Conservation (phyloP, 2,888 invertebrate species). For the Polydrusus cervinus region DNA sequence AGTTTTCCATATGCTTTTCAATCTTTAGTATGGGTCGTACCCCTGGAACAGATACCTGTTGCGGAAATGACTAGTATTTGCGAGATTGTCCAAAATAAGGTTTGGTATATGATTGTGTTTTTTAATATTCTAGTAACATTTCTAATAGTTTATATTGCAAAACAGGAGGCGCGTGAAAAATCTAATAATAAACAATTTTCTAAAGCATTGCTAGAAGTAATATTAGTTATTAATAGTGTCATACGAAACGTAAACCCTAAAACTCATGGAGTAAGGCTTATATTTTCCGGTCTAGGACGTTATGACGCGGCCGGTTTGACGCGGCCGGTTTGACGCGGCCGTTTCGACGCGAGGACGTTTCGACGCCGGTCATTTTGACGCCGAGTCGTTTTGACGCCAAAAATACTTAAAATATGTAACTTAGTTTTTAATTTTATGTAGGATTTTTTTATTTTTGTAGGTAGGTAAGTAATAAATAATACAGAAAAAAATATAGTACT, state of each 20-base stretch:
- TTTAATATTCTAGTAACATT: constrained; percentile 21
- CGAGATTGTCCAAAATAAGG: constrained; percentile 32
- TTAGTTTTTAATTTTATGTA: no score
- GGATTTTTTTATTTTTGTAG: no score
- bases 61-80: constrained; percentile 26
- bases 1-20: constrained; percentile 65
- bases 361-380: no score
- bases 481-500: no score
- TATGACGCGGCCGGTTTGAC: no score
- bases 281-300: no score
- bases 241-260: constrained; percentile 58
- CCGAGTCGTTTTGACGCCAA: no score
- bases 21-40: constrained; percentile 65
- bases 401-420: no score
- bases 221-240: constrained; percentile 58
- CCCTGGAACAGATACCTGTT: constrained; percentile 61
- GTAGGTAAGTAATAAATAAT: no score
- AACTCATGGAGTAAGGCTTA: constrained; percentile 55
- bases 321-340: no score
- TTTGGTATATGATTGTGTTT: constrained; percentile 38
- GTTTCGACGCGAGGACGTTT: no score
- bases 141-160: constrained; percentile 36
- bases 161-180: constrained; percentile 33
- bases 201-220: constrained; percentile 55
- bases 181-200: constrained; percentile 43